Evolutionary conservation across 1,140 invertebrate species (phyloP), one percentile per base, ranked within the genome.

Genomic region (Schlechtendalia chinensis): DNA sequence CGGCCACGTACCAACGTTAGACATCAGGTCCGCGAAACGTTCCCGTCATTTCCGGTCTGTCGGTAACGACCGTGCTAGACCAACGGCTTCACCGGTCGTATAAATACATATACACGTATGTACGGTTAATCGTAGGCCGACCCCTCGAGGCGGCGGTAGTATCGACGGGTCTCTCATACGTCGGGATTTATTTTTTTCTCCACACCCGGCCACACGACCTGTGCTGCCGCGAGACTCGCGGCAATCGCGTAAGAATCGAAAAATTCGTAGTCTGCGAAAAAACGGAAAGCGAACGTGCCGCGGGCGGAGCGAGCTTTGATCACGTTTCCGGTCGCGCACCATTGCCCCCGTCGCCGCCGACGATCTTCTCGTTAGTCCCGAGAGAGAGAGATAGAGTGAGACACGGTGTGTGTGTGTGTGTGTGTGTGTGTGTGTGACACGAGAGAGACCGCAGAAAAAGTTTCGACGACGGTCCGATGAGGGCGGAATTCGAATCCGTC

Each of bases 261-360:
- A n/a, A n/a, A n/a, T n/a, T n/a, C n/a, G n/a, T n/a, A 65, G 19
- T 45, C 63, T 19, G 19, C 47, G 53, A 56, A 10, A 1, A 5
- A 54, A 1, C 53, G 65, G 17, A 11, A 29, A 17, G 27, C 29
- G 16, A 32, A 17, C 5, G 12, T 22, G 65, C 32, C 11, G 39
- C 32, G 39, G 19, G 19, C 11, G 22, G 56, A 22, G 8, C 12
- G 27, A 27, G 14, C 45, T 69, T 69, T 69, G 45, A 69, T 50
- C 67, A 59, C 74, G 58, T 77, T 75, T 75, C 54, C 72, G 53
- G 72, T 75, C 19, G 54, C 67, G 24, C 27, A 53, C 59, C n/a
- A n/a, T n/a, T n/a, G n/a, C n/a, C n/a, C 5, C 16, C 65, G 22
- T 22, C 14, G 22, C 29, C 29, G 27, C 27, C 32, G 53, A 56